Percentiles rank a stretch among this genome's conserved stretches.
Evolutionary conservation across 2,113 vertebrate species (phyloP).

Genomic region (Poecilia latipinna): DNA sequence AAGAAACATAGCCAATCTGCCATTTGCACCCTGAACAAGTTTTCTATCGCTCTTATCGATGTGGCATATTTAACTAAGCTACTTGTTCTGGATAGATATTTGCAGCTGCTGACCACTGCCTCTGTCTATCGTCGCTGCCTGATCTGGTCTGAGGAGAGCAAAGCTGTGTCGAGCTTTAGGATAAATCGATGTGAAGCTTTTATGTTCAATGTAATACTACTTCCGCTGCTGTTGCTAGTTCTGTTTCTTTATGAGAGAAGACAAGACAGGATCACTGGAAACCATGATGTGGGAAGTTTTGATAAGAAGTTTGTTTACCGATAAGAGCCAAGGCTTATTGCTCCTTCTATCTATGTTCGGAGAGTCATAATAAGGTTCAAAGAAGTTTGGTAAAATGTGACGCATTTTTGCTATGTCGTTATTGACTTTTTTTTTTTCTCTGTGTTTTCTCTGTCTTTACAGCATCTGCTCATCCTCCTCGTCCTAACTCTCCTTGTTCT

Average conservation of each 20-base stretch:
- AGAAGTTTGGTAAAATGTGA: background rate
- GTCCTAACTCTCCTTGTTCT: slow-evolving; percentile 34
- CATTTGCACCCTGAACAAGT: background rate
- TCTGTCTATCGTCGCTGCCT: slow-evolving; percentile 50
- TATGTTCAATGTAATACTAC: slow-evolving; percentile 2
- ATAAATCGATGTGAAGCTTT: slow-evolving; percentile 36
- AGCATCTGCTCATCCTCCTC: slow-evolving; percentile 41
- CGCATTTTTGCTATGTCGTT: background rate
- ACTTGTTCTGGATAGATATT: slow-evolving; percentile 64
- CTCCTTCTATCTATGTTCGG: background rate
- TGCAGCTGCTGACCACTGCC: slow-evolving; percentile 57
- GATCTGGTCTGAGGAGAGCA: slow-evolving; percentile 31
- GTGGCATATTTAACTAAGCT: slow-evolving; percentile 51
- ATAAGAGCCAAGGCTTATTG: background rate
- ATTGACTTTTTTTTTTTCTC: slow-evolving; percentile 4
- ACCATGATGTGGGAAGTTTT: slow-evolving; percentile 13
- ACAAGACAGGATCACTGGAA: background rate
- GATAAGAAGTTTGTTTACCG: slow-evolving; percentile 5
- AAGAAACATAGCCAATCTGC: background rate
- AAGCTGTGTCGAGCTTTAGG: slow-evolving; percentile 21
- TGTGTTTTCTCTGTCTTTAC: slow-evolving; percentile 33
- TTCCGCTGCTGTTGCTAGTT: slow-evolving; percentile 3
- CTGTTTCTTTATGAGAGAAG: slow-evolving; percentile 17
- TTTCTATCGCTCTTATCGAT: background rate
- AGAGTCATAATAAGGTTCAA: background rate